A percentile compares a stretch with the other conserved stretches of the same genome.
phyloP scores from a whole-genome alignment of 2,888 invertebrate species.

The Eristalis tenax region DNA sequence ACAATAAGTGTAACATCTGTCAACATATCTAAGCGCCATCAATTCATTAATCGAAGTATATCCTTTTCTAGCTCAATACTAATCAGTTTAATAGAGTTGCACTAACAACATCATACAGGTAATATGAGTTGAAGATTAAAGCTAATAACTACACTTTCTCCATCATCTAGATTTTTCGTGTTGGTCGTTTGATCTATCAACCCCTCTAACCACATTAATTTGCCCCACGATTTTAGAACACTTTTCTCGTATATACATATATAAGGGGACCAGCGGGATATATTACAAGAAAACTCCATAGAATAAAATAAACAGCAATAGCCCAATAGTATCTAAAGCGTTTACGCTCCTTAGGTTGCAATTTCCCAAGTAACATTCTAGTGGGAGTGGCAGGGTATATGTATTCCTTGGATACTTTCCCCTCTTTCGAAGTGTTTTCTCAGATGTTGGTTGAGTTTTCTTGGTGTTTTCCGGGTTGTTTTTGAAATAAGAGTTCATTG shows the following conservation, averaged over 20 bases:
- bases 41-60: constrained; percentile 3
- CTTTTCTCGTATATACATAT: neutral
- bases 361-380: constrained; percentile 57
- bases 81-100: constrained; percentile 25
- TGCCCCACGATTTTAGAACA: constrained; percentile 3
- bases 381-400: constrained; percentile 58
- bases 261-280: constrained; percentile 22
- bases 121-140: constrained; percentile 4
- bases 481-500: constrained; percentile 46
- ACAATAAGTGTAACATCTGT: neutral
- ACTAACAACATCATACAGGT: constrained; percentile 27
- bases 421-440: constrained; percentile 10
- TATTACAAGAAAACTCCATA: constrained; percentile 15
- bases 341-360: neutral
- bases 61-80: neutral
- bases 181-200: neutral
- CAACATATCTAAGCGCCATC: neutral
- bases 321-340: neutral
- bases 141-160: neutral
- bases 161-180: neutral
- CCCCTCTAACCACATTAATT: constrained; percentile 15
- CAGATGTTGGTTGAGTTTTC: constrained; percentile 8
- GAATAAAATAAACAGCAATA: constrained; percentile 9
- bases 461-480: constrained; percentile 33
- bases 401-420: constrained; percentile 1